Conservation (phyloP, 2,888 invertebrate species). For the Rotaria sp. region DNA sequence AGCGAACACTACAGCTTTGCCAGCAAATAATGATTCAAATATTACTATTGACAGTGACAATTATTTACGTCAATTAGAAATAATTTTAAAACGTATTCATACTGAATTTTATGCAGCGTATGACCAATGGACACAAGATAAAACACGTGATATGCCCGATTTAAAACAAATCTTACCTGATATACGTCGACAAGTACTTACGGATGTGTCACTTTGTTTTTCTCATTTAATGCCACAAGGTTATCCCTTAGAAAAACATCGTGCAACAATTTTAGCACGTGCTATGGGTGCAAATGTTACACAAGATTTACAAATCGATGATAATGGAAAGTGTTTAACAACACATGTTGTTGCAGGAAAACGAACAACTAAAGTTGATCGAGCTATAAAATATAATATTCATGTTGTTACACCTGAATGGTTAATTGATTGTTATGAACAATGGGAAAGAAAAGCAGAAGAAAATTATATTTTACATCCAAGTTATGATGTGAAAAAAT, state of each 20-base stretch:
- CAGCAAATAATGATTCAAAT: not conserved
- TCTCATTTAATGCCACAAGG: constrained; percentile 35
- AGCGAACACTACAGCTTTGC: not conserved
- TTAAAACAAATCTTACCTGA: constrained; percentile 38
- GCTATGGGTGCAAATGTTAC: constrained; percentile 35
- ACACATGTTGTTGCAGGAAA: constrained; percentile 40
- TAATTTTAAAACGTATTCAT: constrained; percentile 34
- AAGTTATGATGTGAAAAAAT: constrained; percentile 33
- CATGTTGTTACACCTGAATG: constrained; percentile 40
- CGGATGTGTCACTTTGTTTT: constrained; percentile 32
- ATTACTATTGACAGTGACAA: constrained; percentile 24
- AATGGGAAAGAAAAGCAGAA: constrained; percentile 34
- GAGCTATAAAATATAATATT: constrained; percentile 35
- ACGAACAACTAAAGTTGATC: constrained; percentile 36
- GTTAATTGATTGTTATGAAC: constrained; percentile 39
- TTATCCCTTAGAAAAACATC: constrained; percentile 35
- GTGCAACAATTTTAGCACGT: constrained; percentile 30
- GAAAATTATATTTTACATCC: constrained; percentile 28
- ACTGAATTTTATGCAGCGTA: constrained; percentile 32
- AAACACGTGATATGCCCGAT: constrained; percentile 36
- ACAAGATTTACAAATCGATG: constrained; percentile 12
- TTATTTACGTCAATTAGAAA: constrained; percentile 33
- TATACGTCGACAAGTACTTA: constrained; percentile 31
- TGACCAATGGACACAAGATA: constrained; percentile 32
- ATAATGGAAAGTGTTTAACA: not conserved